Conservation (phyloP, 1,140 invertebrate species). For the Lepidurus arcticus region DNA sequence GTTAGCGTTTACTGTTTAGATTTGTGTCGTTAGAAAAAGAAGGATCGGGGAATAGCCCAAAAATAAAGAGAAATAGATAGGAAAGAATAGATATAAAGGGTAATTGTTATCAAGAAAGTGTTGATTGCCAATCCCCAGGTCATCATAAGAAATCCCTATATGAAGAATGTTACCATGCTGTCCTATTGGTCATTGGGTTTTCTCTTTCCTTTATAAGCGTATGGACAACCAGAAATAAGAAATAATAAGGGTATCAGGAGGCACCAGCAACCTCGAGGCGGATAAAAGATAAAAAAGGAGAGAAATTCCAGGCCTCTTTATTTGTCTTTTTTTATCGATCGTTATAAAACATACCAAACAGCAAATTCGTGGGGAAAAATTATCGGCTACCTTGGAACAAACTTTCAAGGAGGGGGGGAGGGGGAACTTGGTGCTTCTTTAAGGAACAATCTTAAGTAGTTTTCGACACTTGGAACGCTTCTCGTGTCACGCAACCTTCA, state of each 20-base stretch:
- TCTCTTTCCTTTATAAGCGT: no score
- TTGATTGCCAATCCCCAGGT: not conserved
- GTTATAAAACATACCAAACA: no score
- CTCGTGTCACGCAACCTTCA: constrained; percentile 33
- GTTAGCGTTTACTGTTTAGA: no score
- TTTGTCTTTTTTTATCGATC: no score
- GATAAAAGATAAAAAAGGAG: no score
- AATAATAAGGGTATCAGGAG: no score
- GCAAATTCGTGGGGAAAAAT: no score
- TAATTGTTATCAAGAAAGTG: not conserved
- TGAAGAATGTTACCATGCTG: not conserved
- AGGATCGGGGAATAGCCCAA: not conserved
- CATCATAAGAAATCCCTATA: not conserved
- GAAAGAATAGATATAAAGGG: not conserved
- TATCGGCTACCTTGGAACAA: no score
- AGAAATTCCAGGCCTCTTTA: no score
- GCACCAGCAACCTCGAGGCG: no score
- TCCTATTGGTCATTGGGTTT: not conserved
- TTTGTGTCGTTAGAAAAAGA: no score
- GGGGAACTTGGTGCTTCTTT: not conserved
- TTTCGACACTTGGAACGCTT: constrained; percentile 22
- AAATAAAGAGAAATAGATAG: not conserved
- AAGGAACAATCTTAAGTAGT: not conserved
- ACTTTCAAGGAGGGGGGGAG: not conserved
- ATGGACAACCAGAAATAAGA: no score